Base-by-base conservation (phyloP, 2,888 invertebrate species). In the Euclidia mi region DNA sequence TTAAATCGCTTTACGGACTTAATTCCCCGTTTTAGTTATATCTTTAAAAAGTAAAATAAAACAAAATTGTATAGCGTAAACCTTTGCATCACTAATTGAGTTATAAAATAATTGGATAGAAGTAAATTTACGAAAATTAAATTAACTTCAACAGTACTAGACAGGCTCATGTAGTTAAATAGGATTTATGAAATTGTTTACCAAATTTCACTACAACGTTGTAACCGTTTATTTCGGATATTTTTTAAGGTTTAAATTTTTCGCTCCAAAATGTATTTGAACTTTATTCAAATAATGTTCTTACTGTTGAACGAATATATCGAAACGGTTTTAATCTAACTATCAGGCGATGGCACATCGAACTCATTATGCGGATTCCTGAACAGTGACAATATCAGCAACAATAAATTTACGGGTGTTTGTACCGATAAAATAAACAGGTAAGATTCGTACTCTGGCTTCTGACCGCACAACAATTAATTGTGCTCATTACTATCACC, bases 351-450 rank as follows among this genome's bases (percentile, higher is more conserved):
- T 79, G 70, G 79, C 81, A 86, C 83, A 89, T 87, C 86, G 79
- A 82, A 85, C 85, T 84, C 84, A 85, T 88, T 88, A 89, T 84
- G 78, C 80, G 81, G 82, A 82, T 81, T 83, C 80, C 82, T 76
- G 79, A 77, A 79, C 78, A 81, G 78, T 79, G 87, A 85, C 87
- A 87, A 82, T 90, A 90, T 89, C 88, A 76, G 77, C 18, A 37
- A 76, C 84, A 86, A 90, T 90, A 90, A 91, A 90, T 91, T 81
- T 82, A 84, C 79, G 73, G 77, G 66, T 81, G 78, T 85, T 85
- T 80, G 81, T 76, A 67, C 76, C 73, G 84, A 82, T 85, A 85
- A 85, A 86, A 86, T 85, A 85, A 87, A 84, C 85, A 83, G 81
- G 78, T 81, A 69, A 76, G 69, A 72, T 75, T 72, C 56, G 67